Percentiles rank a stretch among this genome's conserved stretches.
phyloP scores from a whole-genome alignment of 1,140 invertebrate genomes.

The Hypsibius dujardini region DNA sequence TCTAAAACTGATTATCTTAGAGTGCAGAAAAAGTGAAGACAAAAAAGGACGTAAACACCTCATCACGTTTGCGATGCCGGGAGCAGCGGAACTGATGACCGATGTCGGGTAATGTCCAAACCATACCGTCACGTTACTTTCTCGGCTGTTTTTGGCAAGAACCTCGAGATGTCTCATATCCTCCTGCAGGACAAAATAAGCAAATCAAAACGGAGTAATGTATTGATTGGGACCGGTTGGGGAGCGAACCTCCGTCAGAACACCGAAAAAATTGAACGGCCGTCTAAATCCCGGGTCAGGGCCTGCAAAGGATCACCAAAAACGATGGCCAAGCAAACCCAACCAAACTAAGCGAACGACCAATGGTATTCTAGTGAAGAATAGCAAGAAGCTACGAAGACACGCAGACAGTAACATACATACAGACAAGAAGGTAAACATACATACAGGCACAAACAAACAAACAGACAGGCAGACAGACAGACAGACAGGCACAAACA shows the following conservation, averaged over 20 bases:
- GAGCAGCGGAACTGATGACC: slow-evolving; percentile 49
- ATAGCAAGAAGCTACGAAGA: too few relatives aligned
- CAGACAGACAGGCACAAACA: too few relatives aligned
- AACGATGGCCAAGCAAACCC: neutral
- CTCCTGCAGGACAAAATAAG: slow-evolving; percentile 18
- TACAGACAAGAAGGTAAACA: too few relatives aligned
- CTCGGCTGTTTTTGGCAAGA: slow-evolving; percentile 26
- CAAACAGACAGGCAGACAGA: too few relatives aligned
- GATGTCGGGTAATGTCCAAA: slow-evolving; percentile 80
- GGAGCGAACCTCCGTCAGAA: slow-evolving; percentile 37
- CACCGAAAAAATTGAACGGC: slow-evolving; percentile 81
- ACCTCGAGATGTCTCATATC: slow-evolving; percentile 19
- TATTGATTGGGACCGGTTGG: slow-evolving; percentile 17
- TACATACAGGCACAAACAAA: too few relatives aligned
- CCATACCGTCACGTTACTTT: slow-evolving; percentile 49
- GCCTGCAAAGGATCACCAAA: neutral
- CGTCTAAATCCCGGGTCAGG: slow-evolving; percentile 57
- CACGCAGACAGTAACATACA: too few relatives aligned
- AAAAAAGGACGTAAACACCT: slow-evolving; percentile 27
- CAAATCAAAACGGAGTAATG: slow-evolving; percentile 10
- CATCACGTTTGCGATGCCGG: slow-evolving; percentile 39
- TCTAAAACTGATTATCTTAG: too few relatives aligned
- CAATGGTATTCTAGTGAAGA: too few relatives aligned
- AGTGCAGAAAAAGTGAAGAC: too few relatives aligned
- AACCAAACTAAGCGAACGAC: too few relatives aligned